A percentile compares a stretch with the other conserved stretches of the same genome.
These are phyloP conservation scores for Agriopis leucophaearia DNA, from an alignment of 2,888 invertebrate species.

Conservation along the genomic window DNA sequence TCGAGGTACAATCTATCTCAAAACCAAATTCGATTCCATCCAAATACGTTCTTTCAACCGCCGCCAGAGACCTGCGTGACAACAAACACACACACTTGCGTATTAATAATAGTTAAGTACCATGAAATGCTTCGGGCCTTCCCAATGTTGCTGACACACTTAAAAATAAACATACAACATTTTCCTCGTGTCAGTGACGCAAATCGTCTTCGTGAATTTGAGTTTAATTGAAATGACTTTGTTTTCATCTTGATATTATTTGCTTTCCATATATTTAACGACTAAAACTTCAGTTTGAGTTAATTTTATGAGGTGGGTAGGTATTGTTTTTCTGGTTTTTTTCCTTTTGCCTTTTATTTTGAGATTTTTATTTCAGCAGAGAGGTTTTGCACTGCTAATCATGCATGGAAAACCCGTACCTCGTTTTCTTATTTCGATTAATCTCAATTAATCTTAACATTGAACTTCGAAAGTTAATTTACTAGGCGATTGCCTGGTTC, in stretches of 20 bases:
- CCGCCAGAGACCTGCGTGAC: too few species aligned
- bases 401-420: neutral
- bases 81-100: neutral
- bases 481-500: neutral
- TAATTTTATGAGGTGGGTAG: neutral
- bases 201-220: neutral
- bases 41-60: too few species aligned
- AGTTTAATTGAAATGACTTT: constrained; percentile 19
- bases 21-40: too few species aligned
- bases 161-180: constrained; percentile 8
- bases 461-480: constrained; percentile 14
- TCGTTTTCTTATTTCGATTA: neutral
- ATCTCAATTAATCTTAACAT: constrained; percentile 9
- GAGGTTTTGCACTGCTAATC: neutral
- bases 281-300: neutral
- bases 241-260: constrained; percentile 8
- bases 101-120: neutral
- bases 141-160: constrained; percentile 11
- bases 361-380: neutral
- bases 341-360: neutral
- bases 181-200: constrained; percentile 25
- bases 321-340: neutral
- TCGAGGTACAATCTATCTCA: too few species aligned
- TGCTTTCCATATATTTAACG: neutral
- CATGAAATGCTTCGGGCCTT: constrained; percentile 12